Percentiles rank a stretch among this genome's conserved stretches.
These are phyloP conservation scores for Cossypha heuglini DNA, from an alignment of 2,797 vertebrate genomes.

Conservation along the genomic window DNA sequence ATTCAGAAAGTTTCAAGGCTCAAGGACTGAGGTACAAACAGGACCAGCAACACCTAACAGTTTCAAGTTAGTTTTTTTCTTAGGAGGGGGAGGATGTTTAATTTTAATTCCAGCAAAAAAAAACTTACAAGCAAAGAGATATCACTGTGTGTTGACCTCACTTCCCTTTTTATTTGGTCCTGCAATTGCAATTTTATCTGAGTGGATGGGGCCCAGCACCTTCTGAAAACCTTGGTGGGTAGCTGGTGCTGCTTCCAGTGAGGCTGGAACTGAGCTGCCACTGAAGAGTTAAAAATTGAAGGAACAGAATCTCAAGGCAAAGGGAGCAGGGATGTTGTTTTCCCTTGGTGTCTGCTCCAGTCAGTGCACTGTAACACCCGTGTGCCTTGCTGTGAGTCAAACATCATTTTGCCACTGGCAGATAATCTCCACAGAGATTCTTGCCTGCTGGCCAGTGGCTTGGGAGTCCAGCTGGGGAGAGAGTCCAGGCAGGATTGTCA, in stretches of 20 bases:
- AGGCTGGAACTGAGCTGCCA: neutral
- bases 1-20: neutral
- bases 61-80: neutral
- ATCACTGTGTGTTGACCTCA: neutral
- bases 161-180: neutral
- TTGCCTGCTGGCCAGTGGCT: neutral
- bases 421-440: slow-evolving; percentile 8
- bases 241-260: neutral
- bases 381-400: slow-evolving; percentile 29
- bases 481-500: neutral
- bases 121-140: neutral
- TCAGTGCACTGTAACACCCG: neutral
- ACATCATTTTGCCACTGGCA: slow-evolving; percentile 2
- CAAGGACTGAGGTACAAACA: neutral
- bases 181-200: neutral
- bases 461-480: neutral
- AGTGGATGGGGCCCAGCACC: neutral
- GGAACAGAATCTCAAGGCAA: neutral
- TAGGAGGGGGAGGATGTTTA: neutral
- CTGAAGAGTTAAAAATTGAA: neutral
- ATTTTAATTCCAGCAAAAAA: neutral
- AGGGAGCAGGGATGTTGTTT: neutral
- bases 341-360: neutral
- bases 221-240: neutral
- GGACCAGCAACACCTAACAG: neutral